Percentiles rank a stretch among this genome's conserved stretches.
phyloP scores from a whole-genome alignment of 2,888 invertebrate genomes.

The Drosophila fungiperda region DNA sequence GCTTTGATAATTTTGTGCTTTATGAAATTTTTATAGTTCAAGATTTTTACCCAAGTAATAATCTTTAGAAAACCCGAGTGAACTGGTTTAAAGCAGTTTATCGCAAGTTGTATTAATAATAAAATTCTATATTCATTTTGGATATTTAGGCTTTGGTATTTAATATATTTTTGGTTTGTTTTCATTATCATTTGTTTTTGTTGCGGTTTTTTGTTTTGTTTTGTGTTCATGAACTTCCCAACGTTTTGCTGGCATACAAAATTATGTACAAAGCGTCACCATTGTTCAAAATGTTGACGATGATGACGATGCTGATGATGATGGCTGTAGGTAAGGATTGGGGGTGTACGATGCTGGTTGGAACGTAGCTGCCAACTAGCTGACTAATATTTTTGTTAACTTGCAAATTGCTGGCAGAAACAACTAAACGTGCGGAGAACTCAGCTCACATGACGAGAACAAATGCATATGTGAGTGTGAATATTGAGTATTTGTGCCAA shows the following conservation, averaged over 20 bases:
- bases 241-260: conserved; percentile 27
- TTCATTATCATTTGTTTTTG: conserved; percentile 28
- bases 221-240: conserved; percentile 72
- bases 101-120: not conserved
- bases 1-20: not conserved
- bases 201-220: conserved; percentile 27
- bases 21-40: not conserved
- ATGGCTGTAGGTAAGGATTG: not conserved
- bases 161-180: conserved; percentile 32
- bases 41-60: not conserved
- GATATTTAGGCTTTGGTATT: conserved; percentile 22
- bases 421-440: conserved; percentile 20
- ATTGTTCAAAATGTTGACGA: conserved; percentile 49
- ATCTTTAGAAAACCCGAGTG: not conserved
- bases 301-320: conserved; percentile 17
- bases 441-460: not conserved
- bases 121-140: not conserved
- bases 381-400: conserved; percentile 66
- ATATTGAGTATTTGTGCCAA: conserved; percentile 2
- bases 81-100: not conserved
- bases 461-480: not conserved
- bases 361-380: conserved; percentile 57
- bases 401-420: conserved; percentile 57
- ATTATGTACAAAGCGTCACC: conserved; percentile 42
- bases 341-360: not conserved